Percentiles rank a stretch among this genome's conserved stretches.
Conservation (phyloP, 2,797 vertebrate genomes). For the Enteromius thamalakanensis region DNA sequence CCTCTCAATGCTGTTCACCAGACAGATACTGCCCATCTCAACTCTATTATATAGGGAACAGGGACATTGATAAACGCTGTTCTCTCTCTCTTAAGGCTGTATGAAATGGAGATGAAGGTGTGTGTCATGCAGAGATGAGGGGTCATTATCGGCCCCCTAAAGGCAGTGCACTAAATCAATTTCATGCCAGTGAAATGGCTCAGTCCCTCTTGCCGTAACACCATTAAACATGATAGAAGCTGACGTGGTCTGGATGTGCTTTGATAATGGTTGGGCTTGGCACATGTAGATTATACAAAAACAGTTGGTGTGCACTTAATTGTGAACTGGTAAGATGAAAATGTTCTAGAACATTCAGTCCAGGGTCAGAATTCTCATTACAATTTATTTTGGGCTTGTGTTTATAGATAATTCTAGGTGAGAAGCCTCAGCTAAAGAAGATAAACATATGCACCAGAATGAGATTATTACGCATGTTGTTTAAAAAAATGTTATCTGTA, state of each 20-base stretch:
- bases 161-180: constrained; percentile 77
- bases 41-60: constrained; percentile 41
- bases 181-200: constrained; percentile 65
- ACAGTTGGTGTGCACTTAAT: constrained; percentile 32
- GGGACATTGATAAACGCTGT: constrained; percentile 42
- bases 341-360: constrained; percentile 29
- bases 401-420: constrained; percentile 22
- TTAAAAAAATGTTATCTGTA: background rate
- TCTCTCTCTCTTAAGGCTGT: constrained; percentile 56
- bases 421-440: background rate
- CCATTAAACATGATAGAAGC: constrained; percentile 52
- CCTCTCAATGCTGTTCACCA: constrained; percentile 15
- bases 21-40: constrained; percentile 45
- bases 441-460: background rate
- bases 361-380: constrained; percentile 20
- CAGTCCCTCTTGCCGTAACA: constrained; percentile 44
- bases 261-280: constrained; percentile 53
- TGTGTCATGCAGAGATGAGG: constrained; percentile 70
- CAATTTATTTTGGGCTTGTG: constrained; percentile 9
- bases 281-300: constrained; percentile 47
- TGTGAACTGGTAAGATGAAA: constrained; percentile 22
- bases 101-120: constrained; percentile 78
- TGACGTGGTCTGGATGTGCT: constrained; percentile 36
- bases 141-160: constrained; percentile 76
- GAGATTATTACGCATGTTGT: background rate